Evolutionary conservation across 1,140 invertebrate species (phyloP), one percentile per base, ranked within the genome.

Genomic region (Cydia amplana): DNA sequence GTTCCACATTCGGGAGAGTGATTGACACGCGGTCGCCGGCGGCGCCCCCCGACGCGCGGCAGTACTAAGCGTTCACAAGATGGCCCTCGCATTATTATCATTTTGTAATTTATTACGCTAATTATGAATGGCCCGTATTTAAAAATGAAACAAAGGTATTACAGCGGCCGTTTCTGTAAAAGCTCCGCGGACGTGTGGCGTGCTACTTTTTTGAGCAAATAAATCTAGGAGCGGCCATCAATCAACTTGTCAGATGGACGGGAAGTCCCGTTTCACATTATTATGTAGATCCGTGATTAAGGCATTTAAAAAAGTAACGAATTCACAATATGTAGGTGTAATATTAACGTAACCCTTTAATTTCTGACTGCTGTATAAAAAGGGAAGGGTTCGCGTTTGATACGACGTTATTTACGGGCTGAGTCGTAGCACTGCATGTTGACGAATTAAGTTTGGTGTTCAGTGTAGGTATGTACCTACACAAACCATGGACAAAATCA

Each of bases 61-160:
- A 86, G 87, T 87, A n/a, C n/a, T n/a, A 90, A 89, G 82, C 88
- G 82, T 88, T 86, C 90, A 88, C 90, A 90, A 91, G 91, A 90
- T 89, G 87, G 83, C 85, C 88, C 87, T 87, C 83, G 85, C 78
- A 87, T 90, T 88, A 89, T 90, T 93, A 93, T 91, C 91, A 90
- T 93, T 93, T 93, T 91, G 90, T 90, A 91, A 93, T 93, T 91
- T 93, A 93, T 93, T 91, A 92, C 89, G 86, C 89, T 93, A 93
- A 93, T 93, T 93, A 92, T 88, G 83, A 88, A 87, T 87, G 84
- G 85, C 75, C 83, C 83, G 83, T 87, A 87, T 93, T 86, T 88
- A 86, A 92, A 93, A 90, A 91, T 87, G 80, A 91, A 91, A 90
- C 86, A 90, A 88, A 88, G 81, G 85, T 86, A 83, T 82, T 83